These are phyloP conservation scores for Cabera pusaria DNA, from an alignment of 2,888 invertebrate species.

Conservation along the genomic window DNA sequence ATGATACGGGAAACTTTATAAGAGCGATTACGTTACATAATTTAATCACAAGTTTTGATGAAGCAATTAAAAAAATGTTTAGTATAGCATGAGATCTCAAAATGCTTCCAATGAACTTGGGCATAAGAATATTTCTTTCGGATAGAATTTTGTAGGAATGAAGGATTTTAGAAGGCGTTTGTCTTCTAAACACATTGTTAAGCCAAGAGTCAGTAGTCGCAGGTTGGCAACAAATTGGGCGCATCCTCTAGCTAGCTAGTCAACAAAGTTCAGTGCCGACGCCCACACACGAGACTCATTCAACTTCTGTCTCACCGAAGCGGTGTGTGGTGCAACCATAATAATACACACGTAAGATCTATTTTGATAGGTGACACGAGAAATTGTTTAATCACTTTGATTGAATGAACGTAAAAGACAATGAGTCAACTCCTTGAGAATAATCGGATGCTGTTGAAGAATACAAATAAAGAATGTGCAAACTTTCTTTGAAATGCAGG, in stretches of 20 bases:
- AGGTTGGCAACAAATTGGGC: conserved; percentile 62
- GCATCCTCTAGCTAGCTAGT: conserved; percentile 54
- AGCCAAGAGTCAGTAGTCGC: neutral
- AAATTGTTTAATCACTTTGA: neutral
- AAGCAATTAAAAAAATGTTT: too few relatives aligned
- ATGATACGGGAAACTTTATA: conserved; percentile 20
- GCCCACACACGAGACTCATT: conserved; percentile 62
- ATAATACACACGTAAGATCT: conserved; percentile 45
- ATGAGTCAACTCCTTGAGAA: too few relatives aligned
- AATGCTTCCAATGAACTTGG: too few relatives aligned
- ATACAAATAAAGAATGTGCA: too few relatives aligned
- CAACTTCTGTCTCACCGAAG: conserved; percentile 53
- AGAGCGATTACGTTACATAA: conserved; percentile 5
- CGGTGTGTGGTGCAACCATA: conserved; percentile 55
- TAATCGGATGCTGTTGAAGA: too few relatives aligned
- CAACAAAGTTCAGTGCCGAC: conserved; percentile 71
- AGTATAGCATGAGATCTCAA: too few relatives aligned
- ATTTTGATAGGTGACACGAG: conserved; percentile 56
- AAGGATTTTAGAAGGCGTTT: too few relatives aligned
- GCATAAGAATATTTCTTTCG: too few relatives aligned
- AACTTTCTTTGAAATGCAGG: conserved; percentile 44
- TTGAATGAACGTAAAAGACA: conserved; percentile 3
- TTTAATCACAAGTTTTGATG: too few relatives aligned
- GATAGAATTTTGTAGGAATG: too few relatives aligned
- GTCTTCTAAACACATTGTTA: conserved; percentile 1